Evolutionary conservation across 2,797 vertebrate genomes (phyloP).

Genomic region (Characodon lateralis): DNA sequence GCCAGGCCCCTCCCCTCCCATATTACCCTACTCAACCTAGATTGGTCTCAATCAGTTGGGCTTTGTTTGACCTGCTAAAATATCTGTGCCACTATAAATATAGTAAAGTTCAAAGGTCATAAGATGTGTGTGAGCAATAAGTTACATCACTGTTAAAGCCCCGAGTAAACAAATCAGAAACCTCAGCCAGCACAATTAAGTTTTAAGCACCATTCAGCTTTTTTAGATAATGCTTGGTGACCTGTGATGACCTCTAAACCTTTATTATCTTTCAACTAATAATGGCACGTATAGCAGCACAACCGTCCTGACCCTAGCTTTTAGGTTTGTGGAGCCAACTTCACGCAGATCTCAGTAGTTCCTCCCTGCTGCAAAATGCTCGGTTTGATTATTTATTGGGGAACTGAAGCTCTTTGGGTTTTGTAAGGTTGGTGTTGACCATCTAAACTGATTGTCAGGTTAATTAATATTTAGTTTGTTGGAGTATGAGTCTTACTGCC

Average conservation of each 20-base stretch:
- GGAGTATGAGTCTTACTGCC: not conserved
- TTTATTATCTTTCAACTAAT: not conserved
- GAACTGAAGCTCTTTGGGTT: not conserved
- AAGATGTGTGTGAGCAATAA: no score
- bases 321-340: not conserved
- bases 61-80: no score
- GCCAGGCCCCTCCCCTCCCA: no score
- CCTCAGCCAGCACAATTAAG: no score
- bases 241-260: not conserved
- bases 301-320: not conserved
- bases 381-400: not conserved
- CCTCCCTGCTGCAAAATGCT: not conserved
- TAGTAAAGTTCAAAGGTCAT: no score
- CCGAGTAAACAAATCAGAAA: no score
- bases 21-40: no score
- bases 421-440: not conserved
- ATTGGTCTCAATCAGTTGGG: no score
- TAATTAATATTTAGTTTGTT: not conserved
- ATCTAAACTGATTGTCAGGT: not conserved
- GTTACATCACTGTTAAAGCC: no score
- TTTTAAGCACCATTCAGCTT: not conserved
- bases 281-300: not conserved
- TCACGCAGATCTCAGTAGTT: not conserved
- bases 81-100: no score
- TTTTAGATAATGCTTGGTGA: not conserved